A percentile compares a stretch with the other conserved stretches of the same genome.
phyloP scores from a whole-genome alignment of 2,113 vertebrate species.

The Menidia beryllina region DNA sequence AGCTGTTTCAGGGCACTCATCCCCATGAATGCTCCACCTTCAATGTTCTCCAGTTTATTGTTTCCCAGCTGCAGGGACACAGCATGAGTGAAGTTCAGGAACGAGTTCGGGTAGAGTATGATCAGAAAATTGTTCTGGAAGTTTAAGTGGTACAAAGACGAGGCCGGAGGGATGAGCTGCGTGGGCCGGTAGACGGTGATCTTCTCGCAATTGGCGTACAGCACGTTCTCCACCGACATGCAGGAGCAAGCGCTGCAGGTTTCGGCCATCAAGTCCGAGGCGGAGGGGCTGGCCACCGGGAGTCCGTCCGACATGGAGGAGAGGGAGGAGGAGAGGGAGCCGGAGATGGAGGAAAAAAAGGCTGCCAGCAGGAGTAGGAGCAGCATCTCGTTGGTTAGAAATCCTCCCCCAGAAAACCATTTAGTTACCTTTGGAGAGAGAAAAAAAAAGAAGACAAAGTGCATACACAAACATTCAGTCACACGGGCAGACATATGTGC shows the following conservation, averaged over 20 bases:
- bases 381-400: slow-evolving; percentile 95
- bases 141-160: slow-evolving; percentile 96
- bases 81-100: slow-evolving; percentile 97
- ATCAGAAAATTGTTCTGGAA: slow-evolving; percentile 98
- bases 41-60: slow-evolving; percentile 97
- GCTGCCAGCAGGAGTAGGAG: slow-evolving; percentile 95
- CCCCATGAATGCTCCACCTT: slow-evolving; percentile 96
- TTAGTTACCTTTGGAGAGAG: slow-evolving; percentile 82
- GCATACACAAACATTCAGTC: slow-evolving; percentile 47
- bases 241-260: slow-evolving; percentile 98
- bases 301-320: slow-evolving; percentile 72
- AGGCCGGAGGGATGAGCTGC: slow-evolving; percentile 93
- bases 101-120: slow-evolving; percentile 95
- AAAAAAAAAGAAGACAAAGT: slow-evolving; percentile 42
- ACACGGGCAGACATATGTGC: slow-evolving; percentile 14
- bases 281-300: slow-evolving; percentile 65
- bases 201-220: slow-evolving; percentile 99
- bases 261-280: slow-evolving; percentile 89
- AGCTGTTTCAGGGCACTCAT: slow-evolving; percentile 96
- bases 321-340: slow-evolving; percentile 71
- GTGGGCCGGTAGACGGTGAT: slow-evolving; percentile 96
- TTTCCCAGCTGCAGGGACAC: slow-evolving; percentile 98
- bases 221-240: slow-evolving; percentile 96
- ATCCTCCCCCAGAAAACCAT: slow-evolving; percentile 91
- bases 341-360: slow-evolving; percentile 82